Evolutionary conservation across 1,140 invertebrate species (phyloP).

Genomic region (Drosophila equinoxialis): DNA sequence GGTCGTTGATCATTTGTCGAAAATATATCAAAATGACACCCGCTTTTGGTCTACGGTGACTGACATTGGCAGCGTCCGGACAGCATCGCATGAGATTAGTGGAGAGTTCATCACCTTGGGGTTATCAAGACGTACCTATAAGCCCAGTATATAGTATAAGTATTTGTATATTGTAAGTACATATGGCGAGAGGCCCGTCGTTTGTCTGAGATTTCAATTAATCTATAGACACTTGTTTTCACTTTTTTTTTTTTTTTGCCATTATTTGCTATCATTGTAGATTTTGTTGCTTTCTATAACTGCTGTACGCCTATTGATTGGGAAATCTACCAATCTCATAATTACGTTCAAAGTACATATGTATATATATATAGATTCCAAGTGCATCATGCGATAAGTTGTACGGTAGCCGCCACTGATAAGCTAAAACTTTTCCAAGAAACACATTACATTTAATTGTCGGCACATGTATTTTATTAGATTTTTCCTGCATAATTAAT

Average conservation of each 20-base stretch:
- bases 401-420: slow-evolving; percentile 42
- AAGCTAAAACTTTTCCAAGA: slow-evolving; percentile 32
- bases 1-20: slow-evolving; percentile 26
- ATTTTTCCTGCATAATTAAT: slow-evolving; percentile 29
- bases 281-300: slow-evolving; percentile 4
- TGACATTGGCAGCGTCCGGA: slow-evolving; percentile 26
- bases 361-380: background rate
- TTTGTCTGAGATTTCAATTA: slow-evolving; percentile 43
- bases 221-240: slow-evolving; percentile 25
- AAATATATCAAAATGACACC: slow-evolving; percentile 4
- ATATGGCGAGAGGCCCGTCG: slow-evolving; percentile 34
- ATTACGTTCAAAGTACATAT: slow-evolving; percentile 46
- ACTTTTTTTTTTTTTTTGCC: slow-evolving; percentile 23
- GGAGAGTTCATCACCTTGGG: slow-evolving; percentile 27
- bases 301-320: slow-evolving; percentile 58
- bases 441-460: slow-evolving; percentile 50
- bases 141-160: background rate
- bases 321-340: slow-evolving; percentile 48
- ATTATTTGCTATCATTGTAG: background rate
- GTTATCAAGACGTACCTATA: slow-evolving; percentile 33
- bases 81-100: slow-evolving; percentile 3
- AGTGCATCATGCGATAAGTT: slow-evolving; percentile 50
- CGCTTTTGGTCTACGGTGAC: background rate
- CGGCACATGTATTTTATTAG: slow-evolving; percentile 50
- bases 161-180: background rate